These are phyloP conservation scores for Empidonax traillii DNA, from an alignment of 2,113 vertebrate genomes.

Conservation along the genomic window DNA sequence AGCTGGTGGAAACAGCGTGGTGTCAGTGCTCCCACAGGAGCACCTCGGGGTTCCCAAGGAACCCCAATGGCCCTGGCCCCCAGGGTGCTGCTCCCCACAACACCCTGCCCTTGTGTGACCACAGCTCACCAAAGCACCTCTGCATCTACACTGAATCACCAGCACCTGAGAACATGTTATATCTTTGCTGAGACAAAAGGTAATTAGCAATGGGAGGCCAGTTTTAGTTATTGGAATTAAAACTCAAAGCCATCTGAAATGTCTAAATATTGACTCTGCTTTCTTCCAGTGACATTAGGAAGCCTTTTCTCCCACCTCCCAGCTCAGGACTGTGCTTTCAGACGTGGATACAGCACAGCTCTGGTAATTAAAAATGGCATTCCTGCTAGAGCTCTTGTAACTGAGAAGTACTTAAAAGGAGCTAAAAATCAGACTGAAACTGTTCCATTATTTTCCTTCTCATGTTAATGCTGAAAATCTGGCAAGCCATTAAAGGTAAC, in stretches of 20 bases:
- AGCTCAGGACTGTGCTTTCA: background rate
- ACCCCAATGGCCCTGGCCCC: background rate
- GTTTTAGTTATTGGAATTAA: background rate
- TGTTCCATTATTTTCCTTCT: background rate
- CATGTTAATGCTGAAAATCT: background rate
- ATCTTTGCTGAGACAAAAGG: background rate
- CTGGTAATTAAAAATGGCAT: background rate
- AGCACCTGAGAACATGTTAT: accelerated
- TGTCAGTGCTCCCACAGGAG: accelerated
- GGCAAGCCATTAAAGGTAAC: background rate
- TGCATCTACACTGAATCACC: too few species aligned
- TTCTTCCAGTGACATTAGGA: background rate
- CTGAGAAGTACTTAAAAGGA: background rate
- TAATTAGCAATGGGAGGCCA: background rate
- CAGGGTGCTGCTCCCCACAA: background rate
- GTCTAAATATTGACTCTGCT: background rate
- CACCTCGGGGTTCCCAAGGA: accelerated
- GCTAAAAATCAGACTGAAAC: background rate
- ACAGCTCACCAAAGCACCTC: accelerated
- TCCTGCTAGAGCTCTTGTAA: background rate
- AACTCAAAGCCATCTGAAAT: background rate
- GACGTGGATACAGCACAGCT: background rate
- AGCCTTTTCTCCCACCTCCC: background rate
- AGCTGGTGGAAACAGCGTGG: accelerated
- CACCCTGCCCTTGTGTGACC: accelerated